Evolutionary conservation across 2,113 vertebrate genomes (phyloP).

Genomic region (Phocoena sinus): DNA sequence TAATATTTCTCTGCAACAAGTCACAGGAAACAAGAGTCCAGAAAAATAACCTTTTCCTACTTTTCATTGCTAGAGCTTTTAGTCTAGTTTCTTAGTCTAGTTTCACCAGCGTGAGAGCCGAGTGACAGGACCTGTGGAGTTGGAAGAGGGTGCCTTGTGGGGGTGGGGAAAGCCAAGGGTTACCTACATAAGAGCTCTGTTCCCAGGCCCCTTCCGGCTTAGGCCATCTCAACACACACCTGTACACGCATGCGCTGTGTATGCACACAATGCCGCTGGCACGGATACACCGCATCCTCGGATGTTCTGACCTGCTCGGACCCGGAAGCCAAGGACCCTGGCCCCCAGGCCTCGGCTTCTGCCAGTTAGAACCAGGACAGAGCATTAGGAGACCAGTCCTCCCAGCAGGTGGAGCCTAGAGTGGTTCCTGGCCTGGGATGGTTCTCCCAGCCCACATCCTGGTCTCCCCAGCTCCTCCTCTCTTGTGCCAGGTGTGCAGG

Average conservation of each 20-base stretch:
- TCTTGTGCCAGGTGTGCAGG: neutral
- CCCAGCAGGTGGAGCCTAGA: neutral
- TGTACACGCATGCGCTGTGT: fast-evolving
- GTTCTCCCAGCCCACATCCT: neutral
- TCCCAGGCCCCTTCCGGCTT: neutral
- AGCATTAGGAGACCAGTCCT: neutral
- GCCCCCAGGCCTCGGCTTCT: neutral
- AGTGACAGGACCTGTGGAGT: neutral
- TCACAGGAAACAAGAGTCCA: conserved; percentile 74
- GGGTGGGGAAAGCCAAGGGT: neutral
- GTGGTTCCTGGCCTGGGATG: neutral
- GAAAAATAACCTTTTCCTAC: conserved; percentile 76
- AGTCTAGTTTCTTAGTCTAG: conserved; percentile 53
- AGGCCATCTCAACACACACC: neutral
- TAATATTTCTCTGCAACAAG: conserved; percentile 86
- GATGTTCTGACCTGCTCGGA: neutral
- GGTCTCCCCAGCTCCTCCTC: neutral
- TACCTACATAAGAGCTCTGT: neutral
- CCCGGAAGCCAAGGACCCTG: neutral
- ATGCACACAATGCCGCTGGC: neutral
- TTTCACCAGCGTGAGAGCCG: neutral
- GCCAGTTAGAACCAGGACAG: neutral
- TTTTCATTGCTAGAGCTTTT: conserved; percentile 64
- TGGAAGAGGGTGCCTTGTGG: neutral
- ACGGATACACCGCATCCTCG: neutral